Base-by-base conservation (phyloP, 1,140 invertebrate species). In the Microplitis mediator region DNA sequence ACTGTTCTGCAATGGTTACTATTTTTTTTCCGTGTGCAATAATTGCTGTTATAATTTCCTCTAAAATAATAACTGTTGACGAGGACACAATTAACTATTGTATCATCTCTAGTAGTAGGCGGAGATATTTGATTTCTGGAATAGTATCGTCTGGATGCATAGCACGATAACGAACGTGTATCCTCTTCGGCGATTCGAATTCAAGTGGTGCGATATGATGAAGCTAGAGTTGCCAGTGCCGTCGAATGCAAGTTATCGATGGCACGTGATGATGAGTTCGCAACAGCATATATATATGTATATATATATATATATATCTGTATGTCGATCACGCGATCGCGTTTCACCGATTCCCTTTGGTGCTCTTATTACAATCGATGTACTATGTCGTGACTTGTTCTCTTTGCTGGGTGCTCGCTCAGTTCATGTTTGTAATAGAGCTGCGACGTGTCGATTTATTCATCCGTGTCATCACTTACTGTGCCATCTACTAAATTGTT, bases 191-290 rank as follows among this genome's bases (percentile, higher is more conserved):
- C 16, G 63, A 50, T 65, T 65, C 63, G 16, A 50, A 65, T 65
- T 65, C 45, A 50, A 65, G 63, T 32, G 39, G 60, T 36, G 60
- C 36, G 35, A 65, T 65, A 11, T 9, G 45, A 65, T 65, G 63
- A 35, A 14, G 39, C 39, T 50, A 23, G 23, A 23, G 23, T 23
- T 23, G 23, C 23, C 23, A 23, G 23, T 23, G 23, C 23, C 23
- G 23, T 23, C 23, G 65, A 67, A 67, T 54, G 51, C 11, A 31
- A 67, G 65, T 67, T 67, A 67, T 67, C 65, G 65, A 67, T 67
- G 50, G 65, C 65, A 67, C 65, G 45, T 67, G 65, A 67, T 67
- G 65, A 67, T 54, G 65, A 67, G 65, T 67, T 67, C 31, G 65
- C 65, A 67, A 67, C 65, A 67, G 32, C 51, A 31, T 23, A 23